Evolutionary conservation across 2,888 invertebrate genomes (phyloP).

Genomic region (Oxycera nigricornis): DNA sequence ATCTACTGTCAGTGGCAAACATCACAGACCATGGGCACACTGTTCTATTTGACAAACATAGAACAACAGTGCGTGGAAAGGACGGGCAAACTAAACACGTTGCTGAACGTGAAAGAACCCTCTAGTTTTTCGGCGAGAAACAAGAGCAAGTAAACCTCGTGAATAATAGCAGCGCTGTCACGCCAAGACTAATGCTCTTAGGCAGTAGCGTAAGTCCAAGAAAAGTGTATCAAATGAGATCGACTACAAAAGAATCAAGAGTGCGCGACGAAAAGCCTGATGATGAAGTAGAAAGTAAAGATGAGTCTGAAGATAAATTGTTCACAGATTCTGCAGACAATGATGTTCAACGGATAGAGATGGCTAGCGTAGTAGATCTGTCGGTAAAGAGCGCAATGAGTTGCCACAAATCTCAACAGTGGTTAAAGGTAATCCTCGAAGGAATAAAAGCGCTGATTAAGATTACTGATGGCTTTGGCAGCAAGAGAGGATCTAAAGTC

Average conservation of each 20-base stretch:
- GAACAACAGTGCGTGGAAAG: too few relatives aligned
- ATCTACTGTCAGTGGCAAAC: too few relatives aligned
- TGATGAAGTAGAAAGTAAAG: background rate
- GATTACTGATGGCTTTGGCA: conserved; percentile 32
- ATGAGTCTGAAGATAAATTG: background rate
- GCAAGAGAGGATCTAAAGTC: background rate
- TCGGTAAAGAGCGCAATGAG: background rate
- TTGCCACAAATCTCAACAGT: background rate
- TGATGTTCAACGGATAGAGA: background rate
- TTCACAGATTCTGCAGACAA: background rate
- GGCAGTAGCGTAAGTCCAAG: background rate
- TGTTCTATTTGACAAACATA: too few relatives aligned
- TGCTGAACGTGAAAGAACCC: too few relatives aligned
- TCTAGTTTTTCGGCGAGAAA: too few relatives aligned
- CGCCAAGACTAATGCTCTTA: background rate
- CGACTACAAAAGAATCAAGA: background rate
- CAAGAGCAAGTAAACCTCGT: background rate
- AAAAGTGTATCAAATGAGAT: background rate
- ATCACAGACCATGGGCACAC: too few relatives aligned
- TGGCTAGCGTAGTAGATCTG: background rate
- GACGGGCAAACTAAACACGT: too few relatives aligned
- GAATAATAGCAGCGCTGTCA: background rate
- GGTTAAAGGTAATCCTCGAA: background rate
- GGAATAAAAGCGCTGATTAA: conserved; percentile 6
- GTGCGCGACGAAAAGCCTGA: background rate